Percentiles rank a stretch among this genome's conserved stretches.
phyloP scores from a whole-genome alignment of 2,797 vertebrate genomes.

The Falco naumanni region DNA sequence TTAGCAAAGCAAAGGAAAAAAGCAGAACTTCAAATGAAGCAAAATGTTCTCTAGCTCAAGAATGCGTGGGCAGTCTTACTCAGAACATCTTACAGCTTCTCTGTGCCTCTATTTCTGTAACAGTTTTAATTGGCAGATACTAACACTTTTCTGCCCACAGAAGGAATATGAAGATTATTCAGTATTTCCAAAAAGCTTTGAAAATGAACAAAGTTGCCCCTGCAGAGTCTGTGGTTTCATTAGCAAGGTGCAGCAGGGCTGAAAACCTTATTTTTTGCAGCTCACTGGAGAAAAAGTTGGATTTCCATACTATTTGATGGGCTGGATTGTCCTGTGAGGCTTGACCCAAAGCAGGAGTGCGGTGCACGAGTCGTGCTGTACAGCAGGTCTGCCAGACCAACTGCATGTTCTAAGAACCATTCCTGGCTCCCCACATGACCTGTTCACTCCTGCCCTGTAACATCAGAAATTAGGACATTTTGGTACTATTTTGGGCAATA shows the following conservation, averaged over 20 bases:
- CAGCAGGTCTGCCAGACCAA: neutral
- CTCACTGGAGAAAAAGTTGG: neutral
- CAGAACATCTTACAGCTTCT: neutral
- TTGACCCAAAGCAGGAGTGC: neutral
- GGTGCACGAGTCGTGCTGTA: neutral
- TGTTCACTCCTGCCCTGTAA: neutral
- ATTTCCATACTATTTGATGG: neutral
- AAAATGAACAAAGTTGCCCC: neutral
- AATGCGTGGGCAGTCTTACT: neutral
- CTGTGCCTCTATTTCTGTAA: neutral
- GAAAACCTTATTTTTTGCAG: neutral
- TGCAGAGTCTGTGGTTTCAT: neutral
- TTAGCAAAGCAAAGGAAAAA: neutral
- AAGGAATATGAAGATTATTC: neutral
- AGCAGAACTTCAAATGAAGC: neutral
- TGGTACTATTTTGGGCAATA: neutral
- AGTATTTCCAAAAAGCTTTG: neutral
- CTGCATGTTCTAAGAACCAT: neutral
- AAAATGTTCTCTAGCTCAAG: neutral
- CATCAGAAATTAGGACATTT: neutral
- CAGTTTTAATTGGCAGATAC: constrained; percentile 7
- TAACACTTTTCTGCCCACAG: neutral
- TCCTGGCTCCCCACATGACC: neutral
- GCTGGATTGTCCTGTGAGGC: neutral
- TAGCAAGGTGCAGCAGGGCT: neutral